phyloP scores from a whole-genome alignment of 2,113 vertebrate genomes.

The Pungitius pungitius region DNA sequence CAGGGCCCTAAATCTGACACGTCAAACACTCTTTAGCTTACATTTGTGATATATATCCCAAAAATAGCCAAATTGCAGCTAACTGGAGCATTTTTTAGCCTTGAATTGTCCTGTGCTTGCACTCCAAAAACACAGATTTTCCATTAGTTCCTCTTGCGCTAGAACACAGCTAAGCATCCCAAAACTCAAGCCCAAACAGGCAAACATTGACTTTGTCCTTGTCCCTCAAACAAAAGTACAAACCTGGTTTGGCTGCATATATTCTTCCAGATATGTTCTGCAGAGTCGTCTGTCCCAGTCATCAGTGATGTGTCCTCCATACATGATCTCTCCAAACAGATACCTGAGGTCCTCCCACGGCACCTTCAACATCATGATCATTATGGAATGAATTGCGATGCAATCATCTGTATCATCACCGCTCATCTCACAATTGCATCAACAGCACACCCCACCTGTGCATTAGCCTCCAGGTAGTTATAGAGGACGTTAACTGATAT shows the following conservation, averaged over 20 bases:
- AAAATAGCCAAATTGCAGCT: constrained; percentile 7
- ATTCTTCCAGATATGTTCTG: constrained; percentile 85
- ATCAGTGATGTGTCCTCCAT: constrained; percentile 87
- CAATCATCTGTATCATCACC: not conserved
- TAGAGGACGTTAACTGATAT: constrained; percentile 86
- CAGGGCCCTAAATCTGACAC: not conserved
- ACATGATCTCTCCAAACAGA: constrained; percentile 88
- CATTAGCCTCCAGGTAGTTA: constrained; percentile 85
- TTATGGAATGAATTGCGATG: constrained; percentile 6
- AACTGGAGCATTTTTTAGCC: constrained; percentile 11
- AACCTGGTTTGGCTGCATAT: constrained; percentile 87
- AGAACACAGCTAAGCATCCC: not conserved
- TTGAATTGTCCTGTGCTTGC: not conserved
- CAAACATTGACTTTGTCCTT: not conserved
- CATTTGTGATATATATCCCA: not conserved
- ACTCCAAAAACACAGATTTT: constrained; percentile 13
- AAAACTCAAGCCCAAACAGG: not conserved
- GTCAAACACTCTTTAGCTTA: not conserved
- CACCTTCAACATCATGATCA: constrained; percentile 67
- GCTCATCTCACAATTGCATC: not conserved
- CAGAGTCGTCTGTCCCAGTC: constrained; percentile 86
- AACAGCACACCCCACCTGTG: constrained; percentile 77
- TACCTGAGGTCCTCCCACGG: constrained; percentile 86
- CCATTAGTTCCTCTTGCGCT: not conserved
- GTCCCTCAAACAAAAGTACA: constrained; percentile 5